Evolutionary conservation across 2,797 vertebrate species (phyloP).

Genomic region (Esox masquinongy): DNA sequence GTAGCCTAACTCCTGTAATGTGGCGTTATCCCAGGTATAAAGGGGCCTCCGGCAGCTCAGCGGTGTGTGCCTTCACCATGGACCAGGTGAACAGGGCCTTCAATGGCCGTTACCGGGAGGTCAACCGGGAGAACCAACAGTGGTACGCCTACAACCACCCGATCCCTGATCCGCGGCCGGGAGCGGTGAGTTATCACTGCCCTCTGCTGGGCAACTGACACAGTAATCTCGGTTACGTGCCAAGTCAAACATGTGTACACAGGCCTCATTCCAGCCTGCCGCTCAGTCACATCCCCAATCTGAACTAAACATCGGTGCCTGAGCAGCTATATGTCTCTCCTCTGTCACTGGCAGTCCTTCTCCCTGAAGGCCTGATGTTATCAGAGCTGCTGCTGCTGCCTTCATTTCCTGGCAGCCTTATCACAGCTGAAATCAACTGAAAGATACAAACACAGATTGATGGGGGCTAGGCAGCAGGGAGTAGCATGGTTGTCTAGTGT

Average conservation of each 20-base stretch:
- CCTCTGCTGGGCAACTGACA: constrained; percentile 45
- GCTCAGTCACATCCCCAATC: constrained; percentile 26
- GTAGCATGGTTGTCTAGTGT: background rate
- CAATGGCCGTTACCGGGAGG: constrained; percentile 87
- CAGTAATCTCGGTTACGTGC: background rate
- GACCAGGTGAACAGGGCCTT: constrained; percentile 87
- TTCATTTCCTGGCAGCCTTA: constrained; percentile 49
- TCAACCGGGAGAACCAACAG: constrained; percentile 94
- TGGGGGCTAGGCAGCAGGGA: constrained; percentile 5
- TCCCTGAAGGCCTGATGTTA: constrained; percentile 42
- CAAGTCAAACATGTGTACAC: constrained; percentile 7
- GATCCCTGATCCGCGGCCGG: constrained; percentile 87
- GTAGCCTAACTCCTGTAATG: constrained; percentile 10
- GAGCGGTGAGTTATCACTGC: constrained; percentile 76
- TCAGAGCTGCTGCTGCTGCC: constrained; percentile 25
- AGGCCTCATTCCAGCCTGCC: constrained; percentile 14
- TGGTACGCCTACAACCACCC: constrained; percentile 92
- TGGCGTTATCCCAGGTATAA: constrained; percentile 76
- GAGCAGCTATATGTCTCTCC: constrained; percentile 28
- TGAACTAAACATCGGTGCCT: constrained; percentile 28
- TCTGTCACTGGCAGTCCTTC: constrained; percentile 5
- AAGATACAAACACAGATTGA: constrained; percentile 18
- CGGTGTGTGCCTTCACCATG: constrained; percentile 92
- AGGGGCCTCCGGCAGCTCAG: constrained; percentile 84
- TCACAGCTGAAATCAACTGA: constrained; percentile 25